Conservation (phyloP, 2,888 invertebrate genomes). For the Acanthosepion pharaonis region DNA sequence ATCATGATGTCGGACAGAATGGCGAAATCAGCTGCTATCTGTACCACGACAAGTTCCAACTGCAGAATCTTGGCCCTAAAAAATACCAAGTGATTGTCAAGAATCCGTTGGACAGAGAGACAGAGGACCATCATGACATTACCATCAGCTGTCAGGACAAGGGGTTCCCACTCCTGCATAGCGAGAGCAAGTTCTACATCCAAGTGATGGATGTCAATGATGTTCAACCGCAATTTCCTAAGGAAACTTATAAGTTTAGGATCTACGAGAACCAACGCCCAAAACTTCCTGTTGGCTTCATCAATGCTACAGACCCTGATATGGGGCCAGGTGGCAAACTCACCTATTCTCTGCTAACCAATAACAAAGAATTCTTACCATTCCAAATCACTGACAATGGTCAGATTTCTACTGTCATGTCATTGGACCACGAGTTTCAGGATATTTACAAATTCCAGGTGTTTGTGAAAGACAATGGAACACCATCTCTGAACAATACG, state of each 20-base stretch:
- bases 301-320: background rate
- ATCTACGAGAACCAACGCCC: background rate
- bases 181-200: slow-evolving; percentile 33
- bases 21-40: slow-evolving; percentile 10
- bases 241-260: background rate
- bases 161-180: slow-evolving; percentile 33
- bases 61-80: slow-evolving; percentile 1
- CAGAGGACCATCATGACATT: slow-evolving; percentile 33
- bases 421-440: background rate
- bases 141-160: slow-evolving; percentile 33
- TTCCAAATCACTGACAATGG: background rate
- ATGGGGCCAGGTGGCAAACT: slow-evolving; percentile 12
- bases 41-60: slow-evolving; percentile 11
- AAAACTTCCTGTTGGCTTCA: background rate
- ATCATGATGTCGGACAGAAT: slow-evolving; percentile 22
- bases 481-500: background rate
- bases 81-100: slow-evolving; percentile 33
- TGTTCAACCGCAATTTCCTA: slow-evolving; percentile 4
- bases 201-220: slow-evolving; percentile 33
- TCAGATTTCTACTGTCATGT: background rate
- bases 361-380: background rate
- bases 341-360: background rate
- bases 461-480: slow-evolving; percentile 2
- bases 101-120: slow-evolving; percentile 22
- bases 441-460: slow-evolving; percentile 9